A percentile compares a stretch with the other conserved stretches of the same genome.
phyloP scores from a whole-genome alignment of 2,888 invertebrate genomes.

The Mechanitis messenoides region DNA sequence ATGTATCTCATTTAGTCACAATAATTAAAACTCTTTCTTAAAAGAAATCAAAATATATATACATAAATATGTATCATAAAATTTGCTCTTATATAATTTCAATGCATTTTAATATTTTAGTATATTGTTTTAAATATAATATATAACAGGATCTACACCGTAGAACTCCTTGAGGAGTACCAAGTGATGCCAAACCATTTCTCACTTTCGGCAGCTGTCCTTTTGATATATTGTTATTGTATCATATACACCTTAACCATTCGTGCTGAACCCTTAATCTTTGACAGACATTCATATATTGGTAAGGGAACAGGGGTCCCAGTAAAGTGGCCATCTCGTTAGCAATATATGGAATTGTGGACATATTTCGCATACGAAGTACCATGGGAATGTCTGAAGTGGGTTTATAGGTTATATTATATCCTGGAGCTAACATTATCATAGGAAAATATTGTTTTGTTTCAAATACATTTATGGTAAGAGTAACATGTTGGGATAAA shows the following conservation, averaged over 20 bases:
- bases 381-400: constrained; percentile 32
- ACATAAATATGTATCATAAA: no score
- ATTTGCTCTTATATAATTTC: no score
- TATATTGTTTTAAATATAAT: constrained; percentile 1
- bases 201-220: constrained; percentile 52
- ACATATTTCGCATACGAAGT: constrained; percentile 37
- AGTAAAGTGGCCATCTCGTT: constrained; percentile 28
- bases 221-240: constrained; percentile 52
- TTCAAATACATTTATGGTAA: constrained; percentile 2
- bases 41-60: no score
- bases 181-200: constrained; percentile 43
- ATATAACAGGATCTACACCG: not conserved
- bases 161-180: constrained; percentile 37
- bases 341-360: constrained; percentile 31
- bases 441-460: constrained; percentile 7
- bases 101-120: no score
- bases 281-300: constrained; percentile 8
- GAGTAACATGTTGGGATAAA: not conserved
- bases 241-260: constrained; percentile 37
- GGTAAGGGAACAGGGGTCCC: constrained; percentile 19
- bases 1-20: no score
- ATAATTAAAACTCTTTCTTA: no score
- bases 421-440: constrained; percentile 9
- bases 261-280: constrained; percentile 25
- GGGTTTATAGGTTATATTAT: constrained; percentile 21